A percentile compares a stretch with the other conserved stretches of the same genome.
These are phyloP conservation scores for Scalopus aquaticus DNA, from an alignment of 2,113 vertebrate species.

Conservation along the genomic window DNA sequence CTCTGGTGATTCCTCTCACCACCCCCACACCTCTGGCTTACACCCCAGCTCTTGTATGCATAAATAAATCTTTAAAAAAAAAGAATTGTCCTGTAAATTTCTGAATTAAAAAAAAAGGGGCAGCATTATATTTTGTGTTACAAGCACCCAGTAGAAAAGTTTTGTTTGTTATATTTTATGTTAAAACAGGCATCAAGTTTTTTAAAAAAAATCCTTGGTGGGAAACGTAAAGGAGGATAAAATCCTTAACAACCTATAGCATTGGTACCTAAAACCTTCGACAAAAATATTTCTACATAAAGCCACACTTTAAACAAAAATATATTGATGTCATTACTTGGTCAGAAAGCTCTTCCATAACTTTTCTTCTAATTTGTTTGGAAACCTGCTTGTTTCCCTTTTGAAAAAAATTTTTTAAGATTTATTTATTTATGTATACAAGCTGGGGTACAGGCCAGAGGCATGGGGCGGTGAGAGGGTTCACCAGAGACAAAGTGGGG, in stretches of 20 bases:
- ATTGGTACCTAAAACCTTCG: background rate
- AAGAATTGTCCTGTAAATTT: background rate
- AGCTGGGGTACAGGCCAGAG: no score
- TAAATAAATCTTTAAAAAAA: no score
- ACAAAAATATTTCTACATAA: slow-evolving; percentile 1
- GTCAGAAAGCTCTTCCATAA: background rate
- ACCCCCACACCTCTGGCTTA: no score
- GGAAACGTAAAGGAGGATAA: no score
- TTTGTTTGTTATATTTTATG: background rate
- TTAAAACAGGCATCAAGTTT: background rate
- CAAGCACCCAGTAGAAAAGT: background rate
- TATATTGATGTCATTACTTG: background rate
- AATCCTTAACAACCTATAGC: background rate
- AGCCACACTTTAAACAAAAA: background rate
- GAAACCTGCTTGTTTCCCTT: background rate
- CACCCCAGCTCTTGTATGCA: no score
- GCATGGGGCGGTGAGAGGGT: no score
- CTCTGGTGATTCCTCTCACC: no score
- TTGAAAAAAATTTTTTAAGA: no score
- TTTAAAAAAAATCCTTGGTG: no score
- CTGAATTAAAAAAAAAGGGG: background rate
- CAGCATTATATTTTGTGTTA: background rate
- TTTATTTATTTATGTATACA: no score
- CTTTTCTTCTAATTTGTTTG: background rate
- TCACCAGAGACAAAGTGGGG: no score